Percentiles rank a stretch among this genome's conserved stretches.
Conservation (phyloP, 2,797 vertebrate genomes). For the Mormyrops attenuatus region DNA sequence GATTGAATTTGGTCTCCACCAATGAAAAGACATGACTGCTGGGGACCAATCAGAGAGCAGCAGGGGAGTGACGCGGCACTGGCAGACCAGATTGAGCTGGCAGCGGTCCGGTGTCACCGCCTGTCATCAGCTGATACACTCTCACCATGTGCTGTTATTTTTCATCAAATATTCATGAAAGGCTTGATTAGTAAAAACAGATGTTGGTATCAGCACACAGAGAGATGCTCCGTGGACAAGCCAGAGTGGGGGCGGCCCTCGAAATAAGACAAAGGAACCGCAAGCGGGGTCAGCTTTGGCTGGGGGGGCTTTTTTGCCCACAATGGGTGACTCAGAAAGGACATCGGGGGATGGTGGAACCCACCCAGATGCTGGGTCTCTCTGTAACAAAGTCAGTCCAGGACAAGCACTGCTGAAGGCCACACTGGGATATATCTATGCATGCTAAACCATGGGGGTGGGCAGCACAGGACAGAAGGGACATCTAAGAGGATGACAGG, state of each 20-base stretch:
- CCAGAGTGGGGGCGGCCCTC: not conserved
- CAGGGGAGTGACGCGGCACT: conserved; percentile 19
- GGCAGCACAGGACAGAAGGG: not conserved
- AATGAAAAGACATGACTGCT: conserved; percentile 18
- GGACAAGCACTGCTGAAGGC: not conserved
- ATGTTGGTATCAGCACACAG: conserved; percentile 19
- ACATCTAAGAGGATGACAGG: not conserved
- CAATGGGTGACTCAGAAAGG: not conserved
- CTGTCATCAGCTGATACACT: conserved; percentile 18
- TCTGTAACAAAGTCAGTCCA: not conserved
- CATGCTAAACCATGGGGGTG: not conserved
- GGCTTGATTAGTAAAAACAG: conserved; percentile 23
- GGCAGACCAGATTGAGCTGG: conserved; percentile 13
- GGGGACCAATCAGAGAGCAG: conserved; percentile 24
- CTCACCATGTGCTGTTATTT: conserved; percentile 15
- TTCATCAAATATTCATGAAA: conserved; percentile 28
- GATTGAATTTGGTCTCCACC: not conserved
- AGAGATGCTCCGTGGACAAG: not conserved
- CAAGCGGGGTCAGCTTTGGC: not conserved
- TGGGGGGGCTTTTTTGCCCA: not conserved
- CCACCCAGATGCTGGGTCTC: not conserved
- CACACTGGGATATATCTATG: not conserved
- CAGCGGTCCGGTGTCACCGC: conserved; percentile 22
- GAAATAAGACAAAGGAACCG: not conserved
- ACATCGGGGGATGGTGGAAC: not conserved